Percentiles rank a stretch among this genome's conserved stretches.
phyloP scores from a whole-genome alignment of 2,797 vertebrate species.

The Megaceryle alcyon region DNA sequence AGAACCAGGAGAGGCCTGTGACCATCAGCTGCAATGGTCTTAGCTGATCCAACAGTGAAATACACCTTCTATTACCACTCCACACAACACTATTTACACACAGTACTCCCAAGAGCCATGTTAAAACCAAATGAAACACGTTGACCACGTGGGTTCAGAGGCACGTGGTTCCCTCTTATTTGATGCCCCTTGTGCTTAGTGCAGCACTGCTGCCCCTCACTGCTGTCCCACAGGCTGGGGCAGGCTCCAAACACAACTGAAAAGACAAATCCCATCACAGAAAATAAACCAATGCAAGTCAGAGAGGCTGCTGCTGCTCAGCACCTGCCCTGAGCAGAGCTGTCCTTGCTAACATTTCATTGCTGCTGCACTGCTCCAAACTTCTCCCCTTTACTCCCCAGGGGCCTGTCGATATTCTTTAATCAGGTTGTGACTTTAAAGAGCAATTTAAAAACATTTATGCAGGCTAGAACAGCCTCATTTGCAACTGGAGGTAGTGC shows the following conservation, averaged over 20 bases:
- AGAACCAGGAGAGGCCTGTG: background rate
- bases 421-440: background rate
- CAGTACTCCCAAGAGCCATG: background rate
- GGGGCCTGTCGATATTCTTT: background rate
- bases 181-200: rapidly evolving
- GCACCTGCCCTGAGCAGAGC: background rate
- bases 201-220: background rate
- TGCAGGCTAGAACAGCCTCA: background rate
- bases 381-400: background rate
- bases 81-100: too few relatives aligned
- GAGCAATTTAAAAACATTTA: background rate
- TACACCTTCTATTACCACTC: background rate
- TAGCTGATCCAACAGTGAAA: background rate
- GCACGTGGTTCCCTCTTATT: background rate
- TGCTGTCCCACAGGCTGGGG: background rate
- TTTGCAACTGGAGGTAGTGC: background rate
- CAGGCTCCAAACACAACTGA: background rate
- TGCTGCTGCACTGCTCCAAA: background rate
- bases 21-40: background rate
- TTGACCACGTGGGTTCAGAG: background rate
- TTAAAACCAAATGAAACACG: background rate
- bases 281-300: rapidly evolving
- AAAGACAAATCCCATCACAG: background rate
- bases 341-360: background rate
- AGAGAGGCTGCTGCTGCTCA: background rate